These are phyloP conservation scores for Chloromyia formosa DNA, from an alignment of 2,888 invertebrate species.

Conservation along the genomic window DNA sequence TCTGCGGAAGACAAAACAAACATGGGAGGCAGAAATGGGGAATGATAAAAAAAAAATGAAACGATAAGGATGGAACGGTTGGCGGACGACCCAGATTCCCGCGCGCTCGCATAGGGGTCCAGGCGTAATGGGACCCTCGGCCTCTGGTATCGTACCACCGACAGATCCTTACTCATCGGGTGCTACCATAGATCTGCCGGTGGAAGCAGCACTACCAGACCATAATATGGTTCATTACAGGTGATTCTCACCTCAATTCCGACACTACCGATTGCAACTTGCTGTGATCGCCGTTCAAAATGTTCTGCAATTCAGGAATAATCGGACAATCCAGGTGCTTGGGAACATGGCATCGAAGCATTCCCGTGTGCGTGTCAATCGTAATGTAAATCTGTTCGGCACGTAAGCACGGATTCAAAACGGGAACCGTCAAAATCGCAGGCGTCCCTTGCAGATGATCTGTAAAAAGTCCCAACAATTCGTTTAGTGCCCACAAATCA, in stretches of 20 bases:
- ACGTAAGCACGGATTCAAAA: conserved; percentile 87
- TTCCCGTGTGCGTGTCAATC: conserved; percentile 93
- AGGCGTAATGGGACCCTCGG: too few species aligned
- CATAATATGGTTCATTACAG: too few species aligned
- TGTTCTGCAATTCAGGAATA: conserved; percentile 81
- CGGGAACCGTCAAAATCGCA: conserved; percentile 89
- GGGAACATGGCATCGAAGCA: conserved; percentile 90
- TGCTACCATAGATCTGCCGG: too few species aligned
- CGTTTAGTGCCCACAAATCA: background rate
- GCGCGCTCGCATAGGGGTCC: too few species aligned
- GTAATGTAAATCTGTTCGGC: conserved; percentile 93
- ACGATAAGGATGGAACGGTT: too few species aligned
- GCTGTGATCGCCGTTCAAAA: conserved; percentile 78
- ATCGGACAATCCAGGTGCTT: conserved; percentile 84
- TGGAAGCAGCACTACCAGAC: too few species aligned
- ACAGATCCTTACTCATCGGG: too few species aligned
- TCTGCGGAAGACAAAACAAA: too few species aligned
- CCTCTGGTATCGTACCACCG: too few species aligned
- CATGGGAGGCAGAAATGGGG: too few species aligned
- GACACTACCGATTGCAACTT: conserved; percentile 74
- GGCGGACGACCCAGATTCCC: too few species aligned
- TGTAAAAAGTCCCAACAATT: conserved; percentile 59
- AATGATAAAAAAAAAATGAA: too few species aligned
- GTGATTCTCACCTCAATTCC: conserved; percentile 66
- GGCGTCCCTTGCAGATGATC: conserved; percentile 91